These are phyloP conservation scores for Poliocrania exsul DNA, from an alignment of 2,797 vertebrate genomes.

Conservation along the genomic window DNA sequence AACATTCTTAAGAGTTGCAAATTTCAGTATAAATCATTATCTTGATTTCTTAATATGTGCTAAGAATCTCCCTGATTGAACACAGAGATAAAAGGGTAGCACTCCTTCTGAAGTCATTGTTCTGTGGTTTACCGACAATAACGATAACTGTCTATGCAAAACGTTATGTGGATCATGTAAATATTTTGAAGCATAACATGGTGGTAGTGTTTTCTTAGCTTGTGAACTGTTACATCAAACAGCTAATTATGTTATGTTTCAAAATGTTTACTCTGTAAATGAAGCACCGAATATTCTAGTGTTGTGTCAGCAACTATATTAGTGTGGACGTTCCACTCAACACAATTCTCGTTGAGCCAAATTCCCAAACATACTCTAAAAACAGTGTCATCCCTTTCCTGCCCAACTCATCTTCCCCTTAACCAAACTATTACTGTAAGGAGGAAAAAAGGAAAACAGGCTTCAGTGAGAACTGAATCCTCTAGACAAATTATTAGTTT, in stretches of 20 bases:
- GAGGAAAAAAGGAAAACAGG: neutral
- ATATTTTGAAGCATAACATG: conserved; percentile 65
- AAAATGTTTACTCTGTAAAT: conserved; percentile 46
- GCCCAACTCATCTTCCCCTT: neutral
- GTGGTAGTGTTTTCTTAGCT: conserved; percentile 51
- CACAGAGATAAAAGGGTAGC: neutral
- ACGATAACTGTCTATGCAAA: neutral
- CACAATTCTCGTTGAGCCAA: neutral
- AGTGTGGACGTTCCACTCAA: neutral
- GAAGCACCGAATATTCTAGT: conserved; percentile 6
- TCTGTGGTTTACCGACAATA: neutral
- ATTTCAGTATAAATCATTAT: neutral
- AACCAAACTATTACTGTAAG: neutral
- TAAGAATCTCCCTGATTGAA: neutral
- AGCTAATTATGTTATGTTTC: conserved; percentile 53
- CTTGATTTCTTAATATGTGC: neutral
- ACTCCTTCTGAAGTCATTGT: conserved; percentile 15
- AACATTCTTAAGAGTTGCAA: neutral
- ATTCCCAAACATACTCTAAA: neutral
- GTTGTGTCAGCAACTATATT: neutral
- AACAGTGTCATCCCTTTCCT: neutral
- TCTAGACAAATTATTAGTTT: neutral
- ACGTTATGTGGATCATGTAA: conserved; percentile 31
- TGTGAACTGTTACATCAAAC: conserved; percentile 58
- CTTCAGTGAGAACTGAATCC: neutral